Conservation (phyloP, 2,888 invertebrate genomes). For the Hydroisotoma schaefferi region DNA sequence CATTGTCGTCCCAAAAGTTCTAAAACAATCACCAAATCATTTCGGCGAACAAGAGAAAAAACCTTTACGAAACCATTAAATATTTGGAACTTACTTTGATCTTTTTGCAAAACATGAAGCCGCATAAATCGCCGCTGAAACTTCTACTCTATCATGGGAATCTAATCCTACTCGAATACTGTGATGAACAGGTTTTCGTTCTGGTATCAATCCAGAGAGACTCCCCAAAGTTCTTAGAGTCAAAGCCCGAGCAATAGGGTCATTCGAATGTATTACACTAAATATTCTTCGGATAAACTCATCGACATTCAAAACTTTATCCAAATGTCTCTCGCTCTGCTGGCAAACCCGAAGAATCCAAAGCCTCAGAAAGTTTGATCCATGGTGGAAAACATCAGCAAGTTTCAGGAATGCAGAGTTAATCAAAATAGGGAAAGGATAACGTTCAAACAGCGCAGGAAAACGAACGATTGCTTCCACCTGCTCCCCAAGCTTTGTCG, state of each 20-base stretch:
- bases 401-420: slow-evolving; percentile 93
- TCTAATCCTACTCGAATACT: slow-evolving; percentile 86
- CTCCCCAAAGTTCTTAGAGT: slow-evolving; percentile 86
- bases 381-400: slow-evolving; percentile 87
- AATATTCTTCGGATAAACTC: slow-evolving; percentile 87
- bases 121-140: slow-evolving; percentile 92
- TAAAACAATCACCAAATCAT: too few relatives aligned
- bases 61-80: too few relatives aligned
- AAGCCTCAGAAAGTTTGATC: slow-evolving; percentile 82
- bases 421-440: slow-evolving; percentile 95
- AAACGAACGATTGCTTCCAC: slow-evolving; percentile 95
- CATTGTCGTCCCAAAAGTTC: slow-evolving; percentile 92
- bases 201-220: slow-evolving; percentile 87
- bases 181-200: slow-evolving; percentile 91
- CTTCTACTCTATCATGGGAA: slow-evolving; percentile 92
- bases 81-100: slow-evolving; percentile 66
- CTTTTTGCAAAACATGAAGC: slow-evolving; percentile 91
- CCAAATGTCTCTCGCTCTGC: slow-evolving; percentile 91
- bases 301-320: slow-evolving; percentile 92
- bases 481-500: slow-evolving; percentile 89
- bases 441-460: slow-evolving; percentile 91
- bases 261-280: slow-evolving; percentile 93
- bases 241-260: slow-evolving; percentile 89
- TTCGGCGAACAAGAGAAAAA: too few relatives aligned
- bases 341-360: slow-evolving; percentile 91